Conservation (phyloP, 1,140 invertebrate genomes). For the Lasioglossum baleicum region DNA sequence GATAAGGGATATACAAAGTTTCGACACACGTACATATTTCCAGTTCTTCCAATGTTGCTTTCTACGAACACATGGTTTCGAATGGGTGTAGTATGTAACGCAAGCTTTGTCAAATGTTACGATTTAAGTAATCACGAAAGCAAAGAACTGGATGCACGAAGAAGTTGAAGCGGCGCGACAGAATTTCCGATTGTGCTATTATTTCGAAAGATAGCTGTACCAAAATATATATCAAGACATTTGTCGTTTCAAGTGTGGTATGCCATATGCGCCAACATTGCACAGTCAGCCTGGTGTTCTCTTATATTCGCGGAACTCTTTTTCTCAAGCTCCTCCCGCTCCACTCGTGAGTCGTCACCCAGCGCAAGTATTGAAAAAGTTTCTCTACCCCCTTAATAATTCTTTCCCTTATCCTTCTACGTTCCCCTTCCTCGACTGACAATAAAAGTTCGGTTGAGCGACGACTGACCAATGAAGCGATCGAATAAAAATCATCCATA, state of each 20-base stretch:
- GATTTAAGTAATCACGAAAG: too few species aligned
- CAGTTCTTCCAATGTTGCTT: too few species aligned
- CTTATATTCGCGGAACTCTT: conserved; percentile 5
- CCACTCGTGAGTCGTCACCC: conserved; percentile 7
- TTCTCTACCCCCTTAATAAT: conserved; percentile 34
- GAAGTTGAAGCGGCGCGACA: background rate
- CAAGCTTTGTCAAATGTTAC: too few species aligned
- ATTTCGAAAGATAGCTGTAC: background rate
- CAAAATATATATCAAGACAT: background rate
- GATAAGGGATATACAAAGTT: background rate
- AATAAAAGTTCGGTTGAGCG: background rate
- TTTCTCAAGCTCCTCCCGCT: background rate
- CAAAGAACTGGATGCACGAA: too few species aligned
- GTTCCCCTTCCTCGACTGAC: background rate
- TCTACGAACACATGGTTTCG: too few species aligned
- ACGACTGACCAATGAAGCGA: conserved; percentile 5
- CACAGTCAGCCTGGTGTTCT: background rate
- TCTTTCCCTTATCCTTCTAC: background rate
- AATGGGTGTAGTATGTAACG: too few species aligned
- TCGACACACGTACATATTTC: background rate
- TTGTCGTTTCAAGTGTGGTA: background rate
- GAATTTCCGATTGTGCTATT: background rate
- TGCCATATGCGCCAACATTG: background rate
- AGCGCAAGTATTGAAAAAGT: conserved; percentile 48
- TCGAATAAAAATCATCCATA: too few species aligned